Evolutionary conservation across 2,797 vertebrate genomes (phyloP).

Genomic region (Danionella dracula): DNA sequence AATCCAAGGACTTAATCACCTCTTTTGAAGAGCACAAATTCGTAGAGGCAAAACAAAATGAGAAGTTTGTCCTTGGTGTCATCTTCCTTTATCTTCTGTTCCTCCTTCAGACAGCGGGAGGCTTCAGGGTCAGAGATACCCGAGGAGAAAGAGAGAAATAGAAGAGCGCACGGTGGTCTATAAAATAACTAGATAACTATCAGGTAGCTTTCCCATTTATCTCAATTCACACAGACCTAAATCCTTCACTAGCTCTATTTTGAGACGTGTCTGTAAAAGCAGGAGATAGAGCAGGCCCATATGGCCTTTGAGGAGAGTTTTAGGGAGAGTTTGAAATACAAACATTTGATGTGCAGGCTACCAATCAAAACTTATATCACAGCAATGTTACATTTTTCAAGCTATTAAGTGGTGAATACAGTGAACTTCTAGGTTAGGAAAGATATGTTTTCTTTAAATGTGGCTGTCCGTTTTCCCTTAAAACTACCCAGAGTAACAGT

Average conservation of each 20-base stretch:
- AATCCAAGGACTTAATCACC: slow-evolving; percentile 15
- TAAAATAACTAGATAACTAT: background rate
- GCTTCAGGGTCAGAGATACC: background rate
- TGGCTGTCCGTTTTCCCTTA: too few species aligned
- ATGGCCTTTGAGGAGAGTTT: too few species aligned
- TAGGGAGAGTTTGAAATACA: too few species aligned
- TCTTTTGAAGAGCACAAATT: background rate
- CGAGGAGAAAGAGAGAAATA: background rate
- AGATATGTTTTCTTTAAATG: too few species aligned
- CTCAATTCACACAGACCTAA: background rate
- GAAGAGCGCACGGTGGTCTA: background rate
- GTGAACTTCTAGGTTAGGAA: too few species aligned
- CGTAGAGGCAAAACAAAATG: background rate
- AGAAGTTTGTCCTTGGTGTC: background rate
- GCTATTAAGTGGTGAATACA: too few species aligned
- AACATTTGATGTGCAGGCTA: too few species aligned
- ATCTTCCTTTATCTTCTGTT: slow-evolving; percentile 2
- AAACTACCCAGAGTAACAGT: too few species aligned
- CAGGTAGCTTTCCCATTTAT: background rate
- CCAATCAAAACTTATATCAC: too few species aligned
- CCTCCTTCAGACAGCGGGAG: slow-evolving; percentile 7
- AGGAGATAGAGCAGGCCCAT: background rate
- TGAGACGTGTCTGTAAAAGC: background rate
- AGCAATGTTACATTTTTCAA: too few species aligned
- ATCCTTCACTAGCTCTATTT: background rate